phyloP scores from a whole-genome alignment of 53 echinoderm and acorn worm species.

The Henricia sp. region DNA sequence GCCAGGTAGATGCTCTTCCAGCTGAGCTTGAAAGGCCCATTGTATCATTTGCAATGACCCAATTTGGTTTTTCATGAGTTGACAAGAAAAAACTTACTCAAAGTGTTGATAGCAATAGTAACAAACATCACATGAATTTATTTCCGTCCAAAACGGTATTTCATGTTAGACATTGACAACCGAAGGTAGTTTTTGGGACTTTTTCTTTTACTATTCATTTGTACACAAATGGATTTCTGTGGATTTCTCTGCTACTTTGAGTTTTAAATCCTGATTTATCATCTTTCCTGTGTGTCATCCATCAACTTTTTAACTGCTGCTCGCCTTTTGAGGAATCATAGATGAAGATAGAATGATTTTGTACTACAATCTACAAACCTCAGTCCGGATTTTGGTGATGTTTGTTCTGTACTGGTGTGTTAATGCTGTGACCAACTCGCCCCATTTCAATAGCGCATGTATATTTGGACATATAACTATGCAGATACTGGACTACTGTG shows the following conservation, averaged over 20 bases:
- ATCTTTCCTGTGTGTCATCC: constrained; percentile 20
- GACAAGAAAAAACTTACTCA: too few relatives aligned
- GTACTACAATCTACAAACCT: constrained; percentile 5
- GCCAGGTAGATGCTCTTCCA: too few relatives aligned
- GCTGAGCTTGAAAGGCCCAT: too few relatives aligned
- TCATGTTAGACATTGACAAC: too few relatives aligned
- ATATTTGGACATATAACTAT: neutral
- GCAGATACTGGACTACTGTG: constrained; percentile 1
- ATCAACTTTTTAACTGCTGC: constrained; percentile 4
- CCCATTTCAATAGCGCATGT: neutral
- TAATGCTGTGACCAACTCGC: constrained; percentile 5
- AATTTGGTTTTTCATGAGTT: too few relatives aligned
- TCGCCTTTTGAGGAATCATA: constrained; percentile 9
- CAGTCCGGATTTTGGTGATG: constrained; percentile 12
- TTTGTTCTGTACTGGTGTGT: neutral
- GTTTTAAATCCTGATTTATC: constrained; percentile 13
- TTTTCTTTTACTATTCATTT: too few relatives aligned
- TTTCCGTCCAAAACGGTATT: too few relatives aligned
- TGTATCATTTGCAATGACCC: too few relatives aligned
- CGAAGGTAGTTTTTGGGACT: too few relatives aligned
- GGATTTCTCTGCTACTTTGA: neutral
- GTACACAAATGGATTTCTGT: neutral
- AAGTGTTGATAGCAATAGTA: too few relatives aligned
- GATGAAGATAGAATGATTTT: neutral
- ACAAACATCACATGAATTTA: too few relatives aligned